phyloP scores from a whole-genome alignment of 2,797 vertebrate genomes.

The Sebastes trivittatus region DNA sequence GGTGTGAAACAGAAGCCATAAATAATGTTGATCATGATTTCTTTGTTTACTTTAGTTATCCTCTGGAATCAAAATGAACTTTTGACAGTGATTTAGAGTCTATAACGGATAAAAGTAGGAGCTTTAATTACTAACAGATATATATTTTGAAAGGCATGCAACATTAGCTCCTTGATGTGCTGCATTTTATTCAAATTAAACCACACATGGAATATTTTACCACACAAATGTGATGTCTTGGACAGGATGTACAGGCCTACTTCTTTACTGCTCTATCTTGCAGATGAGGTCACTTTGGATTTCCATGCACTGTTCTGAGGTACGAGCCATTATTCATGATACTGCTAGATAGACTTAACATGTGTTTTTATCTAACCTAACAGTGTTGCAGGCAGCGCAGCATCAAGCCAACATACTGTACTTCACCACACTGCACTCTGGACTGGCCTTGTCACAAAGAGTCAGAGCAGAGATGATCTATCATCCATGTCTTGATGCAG shows the following conservation, averaged over 20 bases:
- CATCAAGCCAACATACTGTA: constrained; percentile 22
- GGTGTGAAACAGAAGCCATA: constrained; percentile 2
- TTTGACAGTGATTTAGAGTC: constrained; percentile 34
- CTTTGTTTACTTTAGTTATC: constrained; percentile 5
- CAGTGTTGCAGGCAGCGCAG: constrained; percentile 2
- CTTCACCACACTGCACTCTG: constrained; percentile 24
- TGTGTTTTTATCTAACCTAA: constrained; percentile 21
- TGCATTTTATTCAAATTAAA: background rate
- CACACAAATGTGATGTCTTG: background rate
- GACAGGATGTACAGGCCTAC: background rate
- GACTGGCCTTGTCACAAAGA: constrained; percentile 49
- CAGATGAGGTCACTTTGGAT: constrained; percentile 39
- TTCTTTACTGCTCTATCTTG: background rate
- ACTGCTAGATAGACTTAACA: background rate
- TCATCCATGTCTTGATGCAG: constrained; percentile 46
- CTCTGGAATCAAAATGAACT: background rate
- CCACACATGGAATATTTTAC: constrained; percentile 1
- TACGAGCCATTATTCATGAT: constrained; percentile 21
- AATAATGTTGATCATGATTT: constrained; percentile 4
- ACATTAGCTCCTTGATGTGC: background rate
- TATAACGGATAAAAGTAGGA: background rate
- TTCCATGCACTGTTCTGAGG: background rate
- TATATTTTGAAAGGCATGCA: background rate
- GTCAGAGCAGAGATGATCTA: constrained; percentile 51
- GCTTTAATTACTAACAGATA: background rate